Conservation (phyloP, 1,140 invertebrate species). For the Hylaeus anthracinus region DNA sequence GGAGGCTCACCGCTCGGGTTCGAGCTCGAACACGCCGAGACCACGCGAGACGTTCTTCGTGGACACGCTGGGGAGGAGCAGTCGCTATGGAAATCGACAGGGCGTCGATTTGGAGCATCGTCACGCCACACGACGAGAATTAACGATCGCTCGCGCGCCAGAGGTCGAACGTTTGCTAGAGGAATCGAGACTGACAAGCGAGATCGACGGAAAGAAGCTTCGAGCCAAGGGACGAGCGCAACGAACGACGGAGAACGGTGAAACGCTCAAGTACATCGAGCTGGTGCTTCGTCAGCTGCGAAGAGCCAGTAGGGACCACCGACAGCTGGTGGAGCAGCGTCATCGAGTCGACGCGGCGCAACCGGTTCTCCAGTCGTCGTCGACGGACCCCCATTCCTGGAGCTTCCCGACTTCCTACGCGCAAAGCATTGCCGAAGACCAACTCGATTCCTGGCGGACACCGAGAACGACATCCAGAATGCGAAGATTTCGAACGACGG, state of each 20-base stretch:
- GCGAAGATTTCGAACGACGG: neutral
- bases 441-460: neutral
- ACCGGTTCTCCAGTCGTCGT: neutral
- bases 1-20: constrained; percentile 8
- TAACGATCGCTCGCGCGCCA: constrained; percentile 34
- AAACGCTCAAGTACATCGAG: constrained; percentile 69
- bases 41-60: constrained; percentile 10
- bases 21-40: constrained; percentile 6
- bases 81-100: neutral
- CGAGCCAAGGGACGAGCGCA: constrained; percentile 30
- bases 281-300: constrained; percentile 68
- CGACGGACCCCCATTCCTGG: too few species aligned
- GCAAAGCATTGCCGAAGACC: neutral
- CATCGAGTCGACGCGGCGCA: neutral
- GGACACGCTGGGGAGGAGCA: neutral
- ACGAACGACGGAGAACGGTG: constrained; percentile 59
- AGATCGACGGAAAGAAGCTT: constrained; percentile 1
- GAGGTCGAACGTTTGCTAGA: constrained; percentile 58
- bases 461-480: constrained; percentile 1
- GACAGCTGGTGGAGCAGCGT: constrained; percentile 67
- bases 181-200: constrained; percentile 16
- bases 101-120: constrained; percentile 2
- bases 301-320: constrained; percentile 72
- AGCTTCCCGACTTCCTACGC: neutral
- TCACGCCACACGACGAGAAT: neutral